Conservation (phyloP, 2,797 vertebrate genomes). For the Carcharodon carcharias region DNA sequence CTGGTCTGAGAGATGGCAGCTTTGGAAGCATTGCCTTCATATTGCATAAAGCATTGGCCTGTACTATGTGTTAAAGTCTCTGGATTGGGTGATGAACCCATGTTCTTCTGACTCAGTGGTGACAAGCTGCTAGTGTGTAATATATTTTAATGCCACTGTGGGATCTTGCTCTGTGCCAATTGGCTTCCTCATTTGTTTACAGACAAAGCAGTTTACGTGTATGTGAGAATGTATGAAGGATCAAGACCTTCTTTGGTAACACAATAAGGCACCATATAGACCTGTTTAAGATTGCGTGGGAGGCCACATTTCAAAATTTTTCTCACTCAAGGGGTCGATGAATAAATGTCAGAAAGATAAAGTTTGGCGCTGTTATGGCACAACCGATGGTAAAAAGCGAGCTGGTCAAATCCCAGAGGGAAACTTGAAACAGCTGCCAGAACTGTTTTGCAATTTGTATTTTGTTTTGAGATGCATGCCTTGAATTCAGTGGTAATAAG, state of each 20-base stretch:
- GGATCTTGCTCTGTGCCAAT: too few relatives aligned
- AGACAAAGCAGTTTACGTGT: not conserved
- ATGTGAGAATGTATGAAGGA: not conserved
- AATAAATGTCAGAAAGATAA: too few relatives aligned
- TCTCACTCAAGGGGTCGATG: too few relatives aligned
- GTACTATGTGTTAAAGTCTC: not conserved
- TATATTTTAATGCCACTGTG: not conserved
- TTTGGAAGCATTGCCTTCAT: not conserved
- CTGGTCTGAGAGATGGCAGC: not conserved
- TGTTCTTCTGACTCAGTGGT: not conserved
- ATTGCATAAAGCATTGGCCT: not conserved
- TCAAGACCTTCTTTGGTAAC: not conserved
- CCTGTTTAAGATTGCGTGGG: not conserved
- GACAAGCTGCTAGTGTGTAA: too few relatives aligned
- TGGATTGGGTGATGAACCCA: not conserved
- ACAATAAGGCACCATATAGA: not conserved
- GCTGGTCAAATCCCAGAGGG: too few relatives aligned
- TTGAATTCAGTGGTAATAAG: too few relatives aligned
- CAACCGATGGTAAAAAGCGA: too few relatives aligned
- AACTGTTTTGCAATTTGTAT: too few relatives aligned
- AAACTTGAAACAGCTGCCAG: too few relatives aligned
- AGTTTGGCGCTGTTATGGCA: too few relatives aligned
- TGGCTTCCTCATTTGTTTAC: not conserved
- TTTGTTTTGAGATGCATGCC: too few relatives aligned
- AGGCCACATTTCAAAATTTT: too few relatives aligned